Base-by-base conservation (phyloP, 2,797 vertebrate genomes). In the Acanthornis magna region DNA sequence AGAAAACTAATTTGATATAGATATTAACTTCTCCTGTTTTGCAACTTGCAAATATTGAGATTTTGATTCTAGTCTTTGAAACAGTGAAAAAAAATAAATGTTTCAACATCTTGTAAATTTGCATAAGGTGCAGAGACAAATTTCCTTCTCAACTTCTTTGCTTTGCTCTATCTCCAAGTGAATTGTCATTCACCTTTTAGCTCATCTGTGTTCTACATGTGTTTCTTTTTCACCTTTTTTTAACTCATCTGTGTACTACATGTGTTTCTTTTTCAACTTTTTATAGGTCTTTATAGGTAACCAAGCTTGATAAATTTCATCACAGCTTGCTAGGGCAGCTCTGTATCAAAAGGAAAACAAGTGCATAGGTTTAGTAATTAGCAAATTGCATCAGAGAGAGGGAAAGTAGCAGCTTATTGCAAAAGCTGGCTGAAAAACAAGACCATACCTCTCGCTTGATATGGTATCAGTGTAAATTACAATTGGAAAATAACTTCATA, bases 211-310 rank as follows among this genome's bases (percentile, higher is more conserved):
- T 81, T 78, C 30, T 54, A 20, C 32, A 38, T 9, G 3, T 38
- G 7, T 82, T 93, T 81, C 45, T 65, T 95, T 90, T 96, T 83
- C 14, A 89, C 82, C 58, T 93, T 94, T 93, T 79, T 43, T 87
- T 68, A 88, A 60, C 19, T 91, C 63, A 55, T 76, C 40, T 88
- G 48, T 81, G 55, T 81, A 75, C 30, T 54, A 20, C 32, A 38
- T 9, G 3, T 38, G 7, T 82, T 93, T 81, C 45, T 65, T 95
- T 90, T 96, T 83, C 14, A 89, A 82, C 58, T 93, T 94, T 93
- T 79, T 43, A 17, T 55, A 61, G 26, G 48, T 60, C 42, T 93
- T 71, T 70, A 60, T 30, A 47, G n/a, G 30, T 62, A 73, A 16
- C 18, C 20, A 61, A 50, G 14, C 60, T 93, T 72, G 81, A 75